Percentiles rank a stretch among this genome's conserved stretches.
Conservation (phyloP, 2,888 invertebrate species). For the Epistrophella euchroma region DNA sequence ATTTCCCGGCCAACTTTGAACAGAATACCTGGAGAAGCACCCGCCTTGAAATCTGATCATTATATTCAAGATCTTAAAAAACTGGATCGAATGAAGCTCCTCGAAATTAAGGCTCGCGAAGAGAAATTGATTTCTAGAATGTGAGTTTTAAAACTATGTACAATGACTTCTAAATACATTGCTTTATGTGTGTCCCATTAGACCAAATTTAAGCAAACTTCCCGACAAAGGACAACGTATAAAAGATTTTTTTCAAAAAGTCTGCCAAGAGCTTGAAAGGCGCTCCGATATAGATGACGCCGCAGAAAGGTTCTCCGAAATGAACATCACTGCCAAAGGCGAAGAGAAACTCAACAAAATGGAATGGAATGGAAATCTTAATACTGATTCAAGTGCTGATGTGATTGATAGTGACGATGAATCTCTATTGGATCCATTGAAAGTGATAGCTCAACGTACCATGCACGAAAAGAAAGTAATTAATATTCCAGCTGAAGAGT, state of each 20-base stretch:
- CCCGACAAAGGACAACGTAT: constrained; percentile 83
- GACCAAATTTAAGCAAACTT: constrained; percentile 78
- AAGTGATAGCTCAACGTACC: constrained; percentile 81
- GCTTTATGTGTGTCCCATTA: constrained; percentile 55
- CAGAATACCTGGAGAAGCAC: constrained; percentile 79
- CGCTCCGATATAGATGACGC: constrained; percentile 81
- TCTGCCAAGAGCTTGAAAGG: constrained; percentile 79
- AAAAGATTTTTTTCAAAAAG: constrained; percentile 79
- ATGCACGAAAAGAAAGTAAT: constrained; percentile 80
- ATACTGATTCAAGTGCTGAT: constrained; percentile 72
- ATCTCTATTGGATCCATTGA: constrained; percentile 81
- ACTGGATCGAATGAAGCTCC: constrained; percentile 78
- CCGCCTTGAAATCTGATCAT: constrained; percentile 78
- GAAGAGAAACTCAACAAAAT: constrained; percentile 79
- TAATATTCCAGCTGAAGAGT: constrained; percentile 77
- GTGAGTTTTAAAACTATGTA: constrained; percentile 77
- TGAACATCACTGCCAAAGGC: constrained; percentile 81
- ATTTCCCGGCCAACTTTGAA: constrained; percentile 77
- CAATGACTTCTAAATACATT: not conserved
- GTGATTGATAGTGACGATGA: constrained; percentile 83
- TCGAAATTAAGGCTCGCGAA: constrained; percentile 81
- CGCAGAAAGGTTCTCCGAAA: constrained; percentile 80
- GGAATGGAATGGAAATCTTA: constrained; percentile 80
- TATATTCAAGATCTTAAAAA: constrained; percentile 79
- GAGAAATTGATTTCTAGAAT: constrained; percentile 80